These are phyloP conservation scores for Rhinophrynus dorsalis DNA, from an alignment of 2,797 vertebrate species.

Conservation along the genomic window DNA sequence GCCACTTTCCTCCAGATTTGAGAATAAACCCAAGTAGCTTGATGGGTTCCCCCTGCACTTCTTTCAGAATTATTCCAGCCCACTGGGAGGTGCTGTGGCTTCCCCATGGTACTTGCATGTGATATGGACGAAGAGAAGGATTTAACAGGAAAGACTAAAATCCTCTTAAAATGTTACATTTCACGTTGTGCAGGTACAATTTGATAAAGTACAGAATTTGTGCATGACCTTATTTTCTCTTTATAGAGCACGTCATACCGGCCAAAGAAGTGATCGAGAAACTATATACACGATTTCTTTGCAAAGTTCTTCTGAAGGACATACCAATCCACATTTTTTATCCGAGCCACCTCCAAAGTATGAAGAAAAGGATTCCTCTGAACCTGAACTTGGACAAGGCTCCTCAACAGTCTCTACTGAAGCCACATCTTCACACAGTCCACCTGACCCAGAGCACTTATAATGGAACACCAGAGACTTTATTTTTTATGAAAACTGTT, in stretches of 20 bases:
- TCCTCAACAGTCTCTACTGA: neutral
- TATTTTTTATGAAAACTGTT: neutral
- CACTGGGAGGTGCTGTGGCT: too few relatives aligned
- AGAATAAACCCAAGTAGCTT: too few relatives aligned
- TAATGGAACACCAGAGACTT: neutral
- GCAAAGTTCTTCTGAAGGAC: slow-evolving; percentile 49
- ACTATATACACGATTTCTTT: slow-evolving; percentile 63
- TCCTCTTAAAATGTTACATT: too few relatives aligned
- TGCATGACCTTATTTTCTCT: slow-evolving; percentile 7
- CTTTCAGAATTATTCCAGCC: too few relatives aligned
- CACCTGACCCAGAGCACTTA: neutral
- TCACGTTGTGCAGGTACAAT: too few relatives aligned
- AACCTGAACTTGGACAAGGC: neutral
- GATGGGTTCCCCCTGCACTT: too few relatives aligned
- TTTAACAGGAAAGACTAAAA: too few relatives aligned
- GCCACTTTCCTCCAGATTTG: too few relatives aligned
- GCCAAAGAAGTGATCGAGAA: slow-evolving; percentile 45
- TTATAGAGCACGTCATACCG: slow-evolving; percentile 53
- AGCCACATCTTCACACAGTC: neutral
- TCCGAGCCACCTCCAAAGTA: slow-evolving; percentile 67
- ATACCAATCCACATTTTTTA: slow-evolving; percentile 38
- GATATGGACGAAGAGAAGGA: too few relatives aligned
- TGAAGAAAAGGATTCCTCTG: slow-evolving; percentile 60
- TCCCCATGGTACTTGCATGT: too few relatives aligned
- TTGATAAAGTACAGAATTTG: too few relatives aligned